phyloP scores from a whole-genome alignment of 2,888 invertebrate genomes.

The Meloe dianella region DNA sequence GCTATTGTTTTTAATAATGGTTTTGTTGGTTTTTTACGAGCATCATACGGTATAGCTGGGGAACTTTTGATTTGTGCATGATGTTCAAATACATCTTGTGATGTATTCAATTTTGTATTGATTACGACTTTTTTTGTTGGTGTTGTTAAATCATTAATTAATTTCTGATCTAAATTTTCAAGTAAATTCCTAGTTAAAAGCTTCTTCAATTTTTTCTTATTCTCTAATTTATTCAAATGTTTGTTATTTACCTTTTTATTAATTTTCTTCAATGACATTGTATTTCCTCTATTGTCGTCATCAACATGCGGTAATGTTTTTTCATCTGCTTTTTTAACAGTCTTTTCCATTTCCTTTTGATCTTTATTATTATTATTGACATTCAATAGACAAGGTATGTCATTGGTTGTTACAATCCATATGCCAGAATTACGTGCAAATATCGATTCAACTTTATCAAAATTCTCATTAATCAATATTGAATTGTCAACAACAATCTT shows the following conservation, averaged over 20 bases:
- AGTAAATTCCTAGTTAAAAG: not conserved
- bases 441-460: slow-evolving; percentile 41
- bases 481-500: slow-evolving; percentile 8
- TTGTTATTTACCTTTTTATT: not conserved
- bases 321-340: too few species aligned
- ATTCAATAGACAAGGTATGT: too few species aligned
- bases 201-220: slow-evolving; percentile 28
- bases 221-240: slow-evolving; percentile 33
- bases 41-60: slow-evolving; percentile 78
- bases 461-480: slow-evolving; percentile 13
- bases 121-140: slow-evolving; percentile 74
- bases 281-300: not conserved
- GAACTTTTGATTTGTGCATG: slow-evolving; percentile 72
- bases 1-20: slow-evolving; percentile 75
- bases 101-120: slow-evolving; percentile 71
- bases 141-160: slow-evolving; percentile 13
- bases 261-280: not conserved
- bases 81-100: slow-evolving; percentile 77
- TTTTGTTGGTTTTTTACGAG: slow-evolving; percentile 70
- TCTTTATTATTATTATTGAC: not conserved
- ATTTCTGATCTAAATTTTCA: not conserved
- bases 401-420: slow-evolving; percentile 47
- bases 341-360: too few species aligned
- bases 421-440: slow-evolving; percentile 54
- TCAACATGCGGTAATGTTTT: not conserved